Base-by-base conservation (phyloP, 2,888 invertebrate genomes). In the Agriopis aurantiaria region DNA sequence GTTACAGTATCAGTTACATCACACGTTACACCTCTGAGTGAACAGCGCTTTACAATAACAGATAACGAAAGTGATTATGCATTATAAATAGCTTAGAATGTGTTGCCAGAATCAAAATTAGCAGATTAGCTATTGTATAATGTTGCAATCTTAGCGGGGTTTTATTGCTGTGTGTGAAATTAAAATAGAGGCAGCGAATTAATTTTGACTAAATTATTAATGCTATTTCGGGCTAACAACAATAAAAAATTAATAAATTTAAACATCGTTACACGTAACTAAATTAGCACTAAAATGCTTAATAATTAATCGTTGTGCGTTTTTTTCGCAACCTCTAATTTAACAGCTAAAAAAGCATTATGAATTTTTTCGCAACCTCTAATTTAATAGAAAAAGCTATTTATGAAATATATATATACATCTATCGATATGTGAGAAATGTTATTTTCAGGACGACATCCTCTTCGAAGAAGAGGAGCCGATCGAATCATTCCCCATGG, bases 401-500 rank as follows among this genome's bases (percentile, higher is more conserved):
- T n/a, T 45, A 33, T 23, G 10, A 23, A 43, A 8, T 52, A 14
- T 40, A 52, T 0, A 3, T 52, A 6, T 57, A n/a, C n/a, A n/a
- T n/a, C n/a, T n/a, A 43, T 58, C 23, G 48, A 65, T 43, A 43
- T 62, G 55, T 56, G 23, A 67, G 51, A 7, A 43, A 17, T 67
- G 73, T 77, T 67, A 72, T 80, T 91, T 89, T 66, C 91, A 94
- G 93, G 93, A 91, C 17, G 92, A 92, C 80, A 91, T 91, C 7
- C 72, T 93, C 0, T 87, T 92, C 72, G 93, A 94, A 76, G 93
- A 92, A 12, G 93, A 93, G 8, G 92, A 93, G 71, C 88, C 90
- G 0, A 68, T 85, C 0, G 93, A 91, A 11, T 73, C 81, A 0
- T 87, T 81, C 72, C 79, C 81, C 61, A 83, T 89, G 82, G 69